A percentile compares a stretch with the other conserved stretches of the same genome.
phyloP scores from a whole-genome alignment of 2,797 vertebrate genomes.

The Channa striata region DNA sequence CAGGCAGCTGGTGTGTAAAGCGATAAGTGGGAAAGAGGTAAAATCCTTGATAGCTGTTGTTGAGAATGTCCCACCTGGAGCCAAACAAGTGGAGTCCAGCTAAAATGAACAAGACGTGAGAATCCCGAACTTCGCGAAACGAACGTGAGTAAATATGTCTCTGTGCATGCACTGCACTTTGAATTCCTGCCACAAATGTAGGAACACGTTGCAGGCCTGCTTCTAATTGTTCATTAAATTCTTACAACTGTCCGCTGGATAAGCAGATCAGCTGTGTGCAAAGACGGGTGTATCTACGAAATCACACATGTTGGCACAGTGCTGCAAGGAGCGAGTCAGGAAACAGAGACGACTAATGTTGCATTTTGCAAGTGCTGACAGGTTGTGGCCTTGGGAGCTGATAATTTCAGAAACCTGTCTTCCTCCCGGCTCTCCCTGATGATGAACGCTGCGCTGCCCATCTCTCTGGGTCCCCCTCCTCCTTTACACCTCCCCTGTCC shows the following conservation, averaged over 20 bases:
- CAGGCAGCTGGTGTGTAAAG: conserved; percentile 67
- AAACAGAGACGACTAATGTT: conserved; percentile 6
- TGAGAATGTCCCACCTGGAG: conserved; percentile 26
- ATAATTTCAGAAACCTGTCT: conserved; percentile 21
- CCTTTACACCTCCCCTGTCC: conserved; percentile 49
- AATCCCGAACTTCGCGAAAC: too few relatives aligned
- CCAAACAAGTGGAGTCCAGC: conserved; percentile 14
- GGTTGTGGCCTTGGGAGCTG: conserved; percentile 38
- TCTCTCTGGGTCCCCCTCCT: conserved; percentile 38
- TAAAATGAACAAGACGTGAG: too few relatives aligned
- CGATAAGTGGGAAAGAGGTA: conserved; percentile 53
- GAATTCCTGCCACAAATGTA: background rate
- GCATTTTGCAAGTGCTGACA: conserved; percentile 50
- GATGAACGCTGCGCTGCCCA: conserved; percentile 40
- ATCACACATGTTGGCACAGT: conserved; percentile 25
- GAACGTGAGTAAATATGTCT: too few relatives aligned
- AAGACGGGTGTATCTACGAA: background rate
- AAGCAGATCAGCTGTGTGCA: conserved; percentile 23
- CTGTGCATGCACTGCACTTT: background rate
- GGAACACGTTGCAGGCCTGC: background rate
- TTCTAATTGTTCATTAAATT: background rate
- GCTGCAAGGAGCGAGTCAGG: conserved; percentile 5
- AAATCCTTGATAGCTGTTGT: conserved; percentile 31
- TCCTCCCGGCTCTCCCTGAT: conserved; percentile 40
- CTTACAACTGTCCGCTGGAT: conserved; percentile 39